phyloP scores from a whole-genome alignment of 2,113 vertebrate genomes.

The Hassar affinis region DNA sequence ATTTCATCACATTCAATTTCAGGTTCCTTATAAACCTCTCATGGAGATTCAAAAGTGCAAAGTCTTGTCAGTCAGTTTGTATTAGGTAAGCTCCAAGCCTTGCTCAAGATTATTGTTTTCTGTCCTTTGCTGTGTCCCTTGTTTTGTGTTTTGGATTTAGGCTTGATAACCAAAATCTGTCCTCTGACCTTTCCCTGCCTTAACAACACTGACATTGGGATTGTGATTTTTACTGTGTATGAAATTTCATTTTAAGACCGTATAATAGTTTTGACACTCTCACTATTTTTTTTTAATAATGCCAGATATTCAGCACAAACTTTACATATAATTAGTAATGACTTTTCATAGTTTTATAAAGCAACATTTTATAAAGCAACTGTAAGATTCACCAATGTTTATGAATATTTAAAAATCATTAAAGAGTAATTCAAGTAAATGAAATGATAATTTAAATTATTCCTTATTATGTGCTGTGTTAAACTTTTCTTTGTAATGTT shows the following conservation, averaged over 20 bases:
- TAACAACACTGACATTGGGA: background rate
- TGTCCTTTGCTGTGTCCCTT: background rate
- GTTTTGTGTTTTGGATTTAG: background rate
- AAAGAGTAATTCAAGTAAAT: background rate
- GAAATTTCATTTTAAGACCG: background rate
- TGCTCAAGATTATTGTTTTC: background rate
- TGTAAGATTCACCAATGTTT: background rate
- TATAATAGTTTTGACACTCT: background rate
- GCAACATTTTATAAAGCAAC: background rate
- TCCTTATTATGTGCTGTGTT: background rate
- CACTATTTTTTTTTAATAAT: background rate
- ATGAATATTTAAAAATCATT: background rate
- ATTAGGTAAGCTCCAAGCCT: background rate
- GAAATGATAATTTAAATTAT: background rate
- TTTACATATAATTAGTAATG: background rate
- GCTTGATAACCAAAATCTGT: background rate
- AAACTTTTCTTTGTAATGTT: background rate
- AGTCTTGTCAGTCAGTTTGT: background rate
- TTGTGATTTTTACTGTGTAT: no score
- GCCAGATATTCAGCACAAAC: background rate
- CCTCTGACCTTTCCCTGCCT: background rate
- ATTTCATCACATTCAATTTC: background rate
- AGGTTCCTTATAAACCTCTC: background rate
- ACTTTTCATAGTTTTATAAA: background rate
- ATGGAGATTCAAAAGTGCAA: background rate